Percentiles rank a stretch among this genome's conserved stretches.
Evolutionary conservation across 2,888 invertebrate species (phyloP).

Genomic region (Bombylius major): DNA sequence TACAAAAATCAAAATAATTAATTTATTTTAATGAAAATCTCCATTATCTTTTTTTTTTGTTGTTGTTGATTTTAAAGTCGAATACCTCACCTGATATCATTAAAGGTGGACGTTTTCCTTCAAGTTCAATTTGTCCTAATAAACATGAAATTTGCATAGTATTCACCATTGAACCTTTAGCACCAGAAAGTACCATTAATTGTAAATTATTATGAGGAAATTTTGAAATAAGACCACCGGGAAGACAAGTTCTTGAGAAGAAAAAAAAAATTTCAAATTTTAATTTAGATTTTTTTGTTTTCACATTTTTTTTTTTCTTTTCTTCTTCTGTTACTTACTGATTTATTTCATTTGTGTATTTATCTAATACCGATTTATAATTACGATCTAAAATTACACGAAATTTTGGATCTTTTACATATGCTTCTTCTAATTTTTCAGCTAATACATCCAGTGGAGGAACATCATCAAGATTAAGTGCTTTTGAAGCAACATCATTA

Average conservation of each 20-base stretch:
- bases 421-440: conserved; percentile 56
- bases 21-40: not conserved
- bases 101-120: conserved; percentile 90
- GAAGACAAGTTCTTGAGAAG: conserved; percentile 64
- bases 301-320: not conserved
- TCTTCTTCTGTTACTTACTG: conserved; percentile 38
- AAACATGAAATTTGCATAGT: conserved; percentile 97
- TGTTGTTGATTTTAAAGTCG: no score
- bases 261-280: conserved; percentile 9
- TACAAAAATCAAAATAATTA: not conserved
- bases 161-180: conserved; percentile 96
- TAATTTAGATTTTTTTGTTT: not conserved
- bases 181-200: conserved; percentile 96
- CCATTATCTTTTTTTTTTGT: not conserved
- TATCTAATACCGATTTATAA: conserved; percentile 68
- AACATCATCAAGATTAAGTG: conserved; percentile 53
- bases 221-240: conserved; percentile 67
- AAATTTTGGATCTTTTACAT: conserved; percentile 60
- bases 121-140: conserved; percentile 95
- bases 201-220: conserved; percentile 97
- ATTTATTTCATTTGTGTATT: conserved; percentile 82
- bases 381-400: conserved; percentile 69
- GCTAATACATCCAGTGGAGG: conserved; percentile 46
- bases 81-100: conserved; percentile 57
- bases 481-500: conserved; percentile 49